Evolutionary conservation across 2,888 invertebrate genomes (phyloP), one percentile per base, ranked within the genome.

Genomic region (Augochlorella aurata): DNA sequence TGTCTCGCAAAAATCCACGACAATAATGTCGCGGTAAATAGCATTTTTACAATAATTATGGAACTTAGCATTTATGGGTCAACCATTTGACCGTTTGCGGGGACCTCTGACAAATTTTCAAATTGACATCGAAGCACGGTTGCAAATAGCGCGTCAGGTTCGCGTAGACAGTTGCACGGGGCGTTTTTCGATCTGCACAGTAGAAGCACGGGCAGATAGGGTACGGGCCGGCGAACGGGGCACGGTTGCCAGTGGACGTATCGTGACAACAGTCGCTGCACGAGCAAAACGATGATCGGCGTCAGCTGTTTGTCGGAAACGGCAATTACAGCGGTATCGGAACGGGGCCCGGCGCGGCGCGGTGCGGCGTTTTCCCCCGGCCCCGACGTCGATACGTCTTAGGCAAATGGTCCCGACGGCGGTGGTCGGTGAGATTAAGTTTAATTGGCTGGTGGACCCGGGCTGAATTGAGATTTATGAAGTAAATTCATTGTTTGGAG

Each of bases 401-500:
- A 91, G 88, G 89, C 90, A 89, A 91, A 91, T 89, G 89, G 79
- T 86, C 85, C 79, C 88, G 75, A 85, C 87, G 82, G 77, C 88
- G 91, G 90, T 91, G 91, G 91, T 91, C 91, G 83, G 89, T 69
- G 89, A 91, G 90, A 93, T 92, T 91, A 91, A 92, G 90, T 92
- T 93, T 93, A 93, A 93, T 93, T 93, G 93, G 91, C 87, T 88
- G 87, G 89, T 89, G 89, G 91, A 88, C 89, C 90, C 89, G 85
- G 29, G 86, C 87, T 92, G 92, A 93, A 93, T 93, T 93, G 91
- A 93, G 93, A 93, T 93, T 93, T 93, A 93, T 93, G 93, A 93
- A 93, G 93, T 92, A 93, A 93, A 93, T 93, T 93, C 93, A 93
- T 93, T 93, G 93, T 93, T 93, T 92, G 89, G 91, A 91, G 89